Evolutionary conservation across 2,113 vertebrate genomes (phyloP), one percentile per base, ranked within the genome.

Genomic region (Paradoxurus hermaphroditus): DNA sequence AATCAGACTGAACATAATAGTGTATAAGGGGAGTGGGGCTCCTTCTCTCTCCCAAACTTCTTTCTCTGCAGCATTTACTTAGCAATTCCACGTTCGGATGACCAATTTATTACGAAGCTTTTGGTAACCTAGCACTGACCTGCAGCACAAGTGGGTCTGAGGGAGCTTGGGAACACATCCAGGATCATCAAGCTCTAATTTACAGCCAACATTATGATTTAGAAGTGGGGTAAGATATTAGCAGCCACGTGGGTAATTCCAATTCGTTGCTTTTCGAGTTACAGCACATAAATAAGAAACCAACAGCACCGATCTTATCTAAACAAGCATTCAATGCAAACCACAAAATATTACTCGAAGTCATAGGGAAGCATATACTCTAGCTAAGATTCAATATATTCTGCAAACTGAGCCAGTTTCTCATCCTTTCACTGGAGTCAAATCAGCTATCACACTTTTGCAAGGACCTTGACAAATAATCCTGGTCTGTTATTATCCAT

Each of bases 281-380:
- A 36, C 1, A 88, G 3, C 70, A 63, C 36, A 56, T 79, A 96
- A 93, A 73, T 98, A 89, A 95, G 84, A 98, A 97, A 96, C 34
- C 59, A 56, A 49, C 10, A 29, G 18, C 19, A 23, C 83, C 93
- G 92, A 98, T 97, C 86, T 77, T 96, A 96, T 97, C 59, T 70
- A 7, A 41, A 75, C 29, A 63, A 3, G 0, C 90, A 70, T 44
- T 94, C 89, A 92, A 65, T 73, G 1, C 29, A 96, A 94, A 84
- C 91, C 94, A 92, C 3, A 67, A 88, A 97, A 62, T 39, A 91
- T 92, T 93, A 94, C 21, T n/a, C 31, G 18, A 31, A 97, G 88
- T 49, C 79, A 70, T 77, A 95, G 92, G 86, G 97, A 97, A 96
- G 25, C 19, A 56, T 67, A 79, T 2, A 94, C 5, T 91, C 62